Evolutionary conservation across 2,113 vertebrate species (phyloP), one percentile per base, ranked within the genome.

Genomic region (Mirza zaza): DNA sequence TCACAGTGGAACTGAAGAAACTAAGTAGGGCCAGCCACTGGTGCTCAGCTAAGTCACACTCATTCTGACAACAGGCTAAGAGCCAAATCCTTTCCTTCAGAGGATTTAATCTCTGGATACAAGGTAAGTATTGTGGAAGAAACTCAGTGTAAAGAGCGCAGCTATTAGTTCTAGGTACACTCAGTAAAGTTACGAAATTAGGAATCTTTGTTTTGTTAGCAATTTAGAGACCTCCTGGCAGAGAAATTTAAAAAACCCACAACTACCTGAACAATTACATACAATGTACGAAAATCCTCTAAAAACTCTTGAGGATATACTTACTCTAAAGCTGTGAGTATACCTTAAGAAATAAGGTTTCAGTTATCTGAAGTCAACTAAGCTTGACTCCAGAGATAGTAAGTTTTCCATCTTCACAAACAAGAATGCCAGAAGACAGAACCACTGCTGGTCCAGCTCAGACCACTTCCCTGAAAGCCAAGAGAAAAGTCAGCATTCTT

Each of bases 381-480:
- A 93, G 36, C 75, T 75, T 34, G 76, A 84, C 70, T 94, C 89
- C 61, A 91, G 36, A 63, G 73, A 80, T 34, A 83, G 0, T 67
- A 91, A 95, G n/a, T 29, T 70, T 75, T 92, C 70, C 71, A 85
- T 82, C 85, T 95, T 77, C 88, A 63, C 73, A 82, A 93, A 91
- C 83, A 95, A 96, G 61, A 86, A 81, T 50, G n/a, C 52, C 88
- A 82, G 85, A 95, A n/a, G 87, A 73, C 76, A 95, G 92, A 96
- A 75, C 55, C 85, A 39, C 57, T 21, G 68, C 36, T 55, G 48
- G 48, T 55, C 34, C 73, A 23, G 86, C 73, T 71, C 91, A 80
- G 65, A 71, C 48, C 0, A 59, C 79, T 27, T 68, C 52, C 79
- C 95, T 55, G 76, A 92, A 79, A 76, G 84, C 29, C 71, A 45